Evolutionary conservation across 2,113 vertebrate genomes (phyloP), one percentile per base, ranked within the genome.

Genomic region (Podarcis cretensis): DNA sequence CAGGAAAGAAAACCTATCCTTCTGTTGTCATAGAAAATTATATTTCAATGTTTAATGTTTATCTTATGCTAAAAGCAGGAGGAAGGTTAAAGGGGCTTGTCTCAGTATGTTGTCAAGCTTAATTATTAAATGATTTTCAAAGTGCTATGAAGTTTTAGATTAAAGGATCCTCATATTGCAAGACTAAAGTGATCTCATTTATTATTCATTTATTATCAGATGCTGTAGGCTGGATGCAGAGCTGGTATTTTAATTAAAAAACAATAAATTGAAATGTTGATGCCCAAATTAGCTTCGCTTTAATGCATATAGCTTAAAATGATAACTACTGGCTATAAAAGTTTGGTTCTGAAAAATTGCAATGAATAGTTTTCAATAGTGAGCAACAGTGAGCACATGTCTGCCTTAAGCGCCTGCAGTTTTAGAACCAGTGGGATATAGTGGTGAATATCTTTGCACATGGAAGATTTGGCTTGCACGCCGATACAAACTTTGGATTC

Each of bases 61-160:
- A 23, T 81, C 86, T 88, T 65, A 63, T 86, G 25, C 18, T 65
- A 66, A 75, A 87, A 89, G 21, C 3, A 82, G 32, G 14, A 84
- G 32, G 21, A 75, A 43, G 57, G 48, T 92, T 94, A 81, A n/a
- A 82, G 37, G 76, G n/a, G 91, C 91, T 80, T 90, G 35, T 79
- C 88, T 25, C 0, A 63, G 21, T 71, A 87, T 76, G 27, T 77
- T 93, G 30, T 86, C 79, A 93, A 80, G 63, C 74, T 91, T 95
- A 90, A 94, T 93, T 93, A 93, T 73, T 78, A 86, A 94, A 88
- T 89, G 81, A 35, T 87, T 93, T 87, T 89, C 88, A 93, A 73
- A 93, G 13, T 10, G 37, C 87, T 73, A 9, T 86, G 81, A 92
- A 92, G 82, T 83, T 63, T 89, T 21, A 83, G 81, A 91, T 90